Evolutionary conservation across 1,140 invertebrate species (phyloP).

Genomic region (Drosophila pallidifrons): DNA sequence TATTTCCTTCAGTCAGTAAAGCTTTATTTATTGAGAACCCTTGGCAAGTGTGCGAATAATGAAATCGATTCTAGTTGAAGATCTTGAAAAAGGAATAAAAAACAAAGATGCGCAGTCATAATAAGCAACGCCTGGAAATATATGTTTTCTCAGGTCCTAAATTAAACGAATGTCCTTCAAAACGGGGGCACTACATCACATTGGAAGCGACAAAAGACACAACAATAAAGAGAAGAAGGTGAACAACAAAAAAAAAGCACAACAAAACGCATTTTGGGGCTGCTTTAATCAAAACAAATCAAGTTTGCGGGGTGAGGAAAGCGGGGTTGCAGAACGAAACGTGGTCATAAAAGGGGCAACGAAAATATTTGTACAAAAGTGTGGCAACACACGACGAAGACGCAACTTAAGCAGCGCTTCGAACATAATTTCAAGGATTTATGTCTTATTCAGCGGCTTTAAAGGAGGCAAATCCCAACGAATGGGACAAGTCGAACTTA

Average conservation of each 20-base stretch:
- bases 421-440: slow-evolving; percentile 69
- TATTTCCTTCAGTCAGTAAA: neutral
- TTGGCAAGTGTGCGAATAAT: neutral
- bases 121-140: slow-evolving; percentile 61
- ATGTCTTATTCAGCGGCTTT: slow-evolving; percentile 64
- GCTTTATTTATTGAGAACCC: slow-evolving; percentile 19
- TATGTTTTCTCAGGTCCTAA: slow-evolving; percentile 66
- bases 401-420: slow-evolving; percentile 32
- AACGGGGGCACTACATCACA: slow-evolving; percentile 51
- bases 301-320: slow-evolving; percentile 25
- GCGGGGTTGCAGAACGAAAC: slow-evolving; percentile 27
- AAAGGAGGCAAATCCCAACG: slow-evolving; percentile 37
- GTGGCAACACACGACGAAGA: slow-evolving; percentile 43
- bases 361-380: slow-evolving; percentile 55
- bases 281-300: slow-evolving; percentile 68
- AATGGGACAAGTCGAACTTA: slow-evolving; percentile 29
- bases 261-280: slow-evolving; percentile 43
- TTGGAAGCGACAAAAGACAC: slow-evolving; percentile 26
- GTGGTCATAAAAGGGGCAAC: slow-evolving; percentile 31
- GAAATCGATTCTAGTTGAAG: slow-evolving; percentile 16
- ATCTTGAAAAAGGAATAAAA: neutral
- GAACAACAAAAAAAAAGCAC: neutral
- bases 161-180: slow-evolving; percentile 70
- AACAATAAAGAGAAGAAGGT: slow-evolving; percentile 8
- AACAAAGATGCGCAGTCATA: slow-evolving; percentile 28